A percentile compares a stretch with the other conserved stretches of the same genome.
Conservation (phyloP, 2,113 vertebrate genomes). For the Gasterosteus nipponicus region DNA sequence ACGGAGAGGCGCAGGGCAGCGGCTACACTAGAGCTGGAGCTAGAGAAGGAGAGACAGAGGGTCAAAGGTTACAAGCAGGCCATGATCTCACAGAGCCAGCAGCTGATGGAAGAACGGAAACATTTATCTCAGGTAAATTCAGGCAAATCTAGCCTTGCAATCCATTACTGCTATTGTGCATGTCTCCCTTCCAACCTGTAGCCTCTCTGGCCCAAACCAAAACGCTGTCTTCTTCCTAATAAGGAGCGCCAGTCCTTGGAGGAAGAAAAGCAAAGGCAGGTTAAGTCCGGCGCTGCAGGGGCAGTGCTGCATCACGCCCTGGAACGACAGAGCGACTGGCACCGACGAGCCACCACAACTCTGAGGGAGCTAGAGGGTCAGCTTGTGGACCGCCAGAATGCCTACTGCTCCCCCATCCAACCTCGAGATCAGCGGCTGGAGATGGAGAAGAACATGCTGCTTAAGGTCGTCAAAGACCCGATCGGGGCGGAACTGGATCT, state of each 20-base stretch:
- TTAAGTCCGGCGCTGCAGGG: constrained; percentile 79
- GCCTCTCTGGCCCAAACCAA: neutral
- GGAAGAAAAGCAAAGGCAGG: constrained; percentile 80
- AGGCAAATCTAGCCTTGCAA: neutral
- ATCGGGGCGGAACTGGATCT: constrained; percentile 81
- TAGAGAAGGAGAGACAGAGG: constrained; percentile 91
- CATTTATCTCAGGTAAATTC: constrained; percentile 82
- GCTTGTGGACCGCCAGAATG: constrained; percentile 88
- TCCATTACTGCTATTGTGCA: neutral
- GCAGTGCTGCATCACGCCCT: constrained; percentile 81
- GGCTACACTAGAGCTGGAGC: constrained; percentile 89
- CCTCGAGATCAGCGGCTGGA: constrained; percentile 84
- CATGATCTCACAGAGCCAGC: constrained; percentile 89
- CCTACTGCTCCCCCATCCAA: constrained; percentile 89
- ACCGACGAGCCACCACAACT: constrained; percentile 77
- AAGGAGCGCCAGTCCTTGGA: constrained; percentile 81
- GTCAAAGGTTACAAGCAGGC: constrained; percentile 89
- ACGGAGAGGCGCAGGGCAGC: constrained; percentile 84
- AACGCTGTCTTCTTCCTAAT: neutral
- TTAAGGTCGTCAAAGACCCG: constrained; percentile 85
- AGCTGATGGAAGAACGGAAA: constrained; percentile 88
- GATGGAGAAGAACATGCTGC: constrained; percentile 89
- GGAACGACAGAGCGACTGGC: constrained; percentile 85
- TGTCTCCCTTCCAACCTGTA: neutral
- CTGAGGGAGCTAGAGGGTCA: constrained; percentile 86